Percentiles rank a stretch among this genome's conserved stretches.
Evolutionary conservation across 2,113 vertebrate species (phyloP).

Genomic region (Anoplopoma fimbria): DNA sequence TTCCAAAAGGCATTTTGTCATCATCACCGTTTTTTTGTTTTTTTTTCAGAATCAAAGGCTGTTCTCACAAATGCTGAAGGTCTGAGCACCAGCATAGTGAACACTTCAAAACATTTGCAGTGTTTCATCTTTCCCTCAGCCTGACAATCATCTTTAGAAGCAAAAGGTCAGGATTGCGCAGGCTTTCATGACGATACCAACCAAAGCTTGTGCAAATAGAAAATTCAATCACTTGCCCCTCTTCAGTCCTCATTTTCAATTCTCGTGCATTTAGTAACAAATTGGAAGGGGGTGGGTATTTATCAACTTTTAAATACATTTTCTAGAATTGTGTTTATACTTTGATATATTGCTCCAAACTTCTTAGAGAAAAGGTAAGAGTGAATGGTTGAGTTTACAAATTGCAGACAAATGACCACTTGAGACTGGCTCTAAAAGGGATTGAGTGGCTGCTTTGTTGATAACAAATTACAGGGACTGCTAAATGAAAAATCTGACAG

Average conservation of each 20-base stretch:
- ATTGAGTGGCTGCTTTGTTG: too few relatives aligned
- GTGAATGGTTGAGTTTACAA: background rate
- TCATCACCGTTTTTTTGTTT: background rate
- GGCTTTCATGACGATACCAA: constrained; percentile 19
- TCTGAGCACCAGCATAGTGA: constrained; percentile 19
- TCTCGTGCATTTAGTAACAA: background rate
- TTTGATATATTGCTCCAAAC: background rate
- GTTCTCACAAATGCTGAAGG: constrained; percentile 29
- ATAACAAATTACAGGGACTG: too few relatives aligned
- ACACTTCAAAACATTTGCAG: constrained; percentile 56
- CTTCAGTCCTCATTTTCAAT: background rate
- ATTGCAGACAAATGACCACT: too few relatives aligned
- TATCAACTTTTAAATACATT: background rate
- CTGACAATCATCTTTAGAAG: constrained; percentile 46
- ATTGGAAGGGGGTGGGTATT: background rate
- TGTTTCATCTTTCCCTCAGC: constrained; percentile 62
- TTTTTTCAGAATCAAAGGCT: constrained; percentile 34
- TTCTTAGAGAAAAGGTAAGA: background rate
- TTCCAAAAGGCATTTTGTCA: constrained; percentile 8
- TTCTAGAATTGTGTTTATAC: too few relatives aligned
- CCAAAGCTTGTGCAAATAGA: constrained; percentile 16
- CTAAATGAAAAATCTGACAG: too few relatives aligned
- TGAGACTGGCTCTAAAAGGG: too few relatives aligned
- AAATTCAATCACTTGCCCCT: background rate
- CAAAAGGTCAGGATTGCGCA: constrained; percentile 53